Evolutionary conservation across 1,140 invertebrate species (phyloP).

Genomic region (Apis florea): DNA sequence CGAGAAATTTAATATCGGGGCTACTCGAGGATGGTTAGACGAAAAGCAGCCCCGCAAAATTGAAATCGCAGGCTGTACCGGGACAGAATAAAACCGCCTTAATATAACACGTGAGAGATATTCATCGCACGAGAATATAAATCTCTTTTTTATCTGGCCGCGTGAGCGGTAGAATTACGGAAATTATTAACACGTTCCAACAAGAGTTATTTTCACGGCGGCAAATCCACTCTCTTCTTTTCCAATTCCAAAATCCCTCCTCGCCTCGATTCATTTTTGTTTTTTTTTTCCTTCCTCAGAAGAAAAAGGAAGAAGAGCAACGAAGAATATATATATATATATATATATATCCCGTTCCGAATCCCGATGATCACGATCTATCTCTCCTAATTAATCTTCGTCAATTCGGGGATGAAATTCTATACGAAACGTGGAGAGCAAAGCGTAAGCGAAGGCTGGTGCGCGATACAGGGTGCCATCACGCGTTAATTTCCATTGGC

Average conservation of each 20-base stretch:
- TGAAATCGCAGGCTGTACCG: conserved; percentile 16
- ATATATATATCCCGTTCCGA: too few relatives aligned
- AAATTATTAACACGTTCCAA: conserved; percentile 38
- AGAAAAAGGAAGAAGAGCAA: too few relatives aligned
- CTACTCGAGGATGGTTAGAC: conserved; percentile 11
- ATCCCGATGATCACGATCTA: too few relatives aligned
- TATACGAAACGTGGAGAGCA: too few relatives aligned
- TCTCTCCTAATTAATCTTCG: too few relatives aligned
- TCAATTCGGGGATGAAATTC: too few relatives aligned
- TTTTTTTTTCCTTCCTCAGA: too few relatives aligned
- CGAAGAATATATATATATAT: too few relatives aligned
- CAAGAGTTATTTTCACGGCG: neutral
- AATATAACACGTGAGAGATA: conserved; percentile 13
- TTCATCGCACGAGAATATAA: conserved; percentile 27
- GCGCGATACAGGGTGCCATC: neutral
- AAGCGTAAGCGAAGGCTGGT: too few relatives aligned
- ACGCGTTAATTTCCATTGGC: conserved; percentile 29
- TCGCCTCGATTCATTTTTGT: neutral
- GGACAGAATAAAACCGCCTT: conserved; percentile 2
- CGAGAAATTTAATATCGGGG: conserved; percentile 44
- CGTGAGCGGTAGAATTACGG: conserved; percentile 9
- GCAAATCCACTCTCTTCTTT: neutral
- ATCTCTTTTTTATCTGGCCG: conserved; percentile 36
- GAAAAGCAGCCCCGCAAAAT: conserved; percentile 22
- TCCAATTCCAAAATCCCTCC: neutral